Evolutionary conservation across 2,888 invertebrate species (phyloP), one percentile per base, ranked within the genome.

Genomic region (Drosophila subquinaria): DNA sequence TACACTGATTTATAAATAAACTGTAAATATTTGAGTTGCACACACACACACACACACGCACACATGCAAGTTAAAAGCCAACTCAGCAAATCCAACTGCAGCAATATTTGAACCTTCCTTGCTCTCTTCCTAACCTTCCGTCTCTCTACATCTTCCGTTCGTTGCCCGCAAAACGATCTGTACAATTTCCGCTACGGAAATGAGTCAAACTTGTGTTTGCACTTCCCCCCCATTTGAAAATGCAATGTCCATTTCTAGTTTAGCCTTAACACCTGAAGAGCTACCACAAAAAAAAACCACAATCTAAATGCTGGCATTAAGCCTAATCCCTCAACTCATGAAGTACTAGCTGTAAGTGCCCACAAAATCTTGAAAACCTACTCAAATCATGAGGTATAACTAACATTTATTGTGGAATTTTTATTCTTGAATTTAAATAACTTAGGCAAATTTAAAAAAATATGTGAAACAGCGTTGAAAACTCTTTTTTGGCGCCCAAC

Each of bases 1-100:
- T 89, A 85, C 89, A 85, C 82, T 87, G 84, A 85, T 85, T 85
- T 85, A 84, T 89, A 85, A 85, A 85, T 87, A 85, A 85, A 89
- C 74, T 89, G 89, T 84, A 84, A 84, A 85, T 87, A 87, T 89
- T 87, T 87, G 86, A 73, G 53, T 63, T 61, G 50, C 50, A 63
- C 61, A 52, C 43, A 51, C 27, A 38, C 27, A 47, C 45, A 48
- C 23, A 60, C 48, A 50, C 27, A 60, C 48, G 45, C 27, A 61
- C 56, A 64, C 53, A 53, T 30, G 30, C 30, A 50, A 20, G 57
- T 42, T 40, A 30, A 63, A 61, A 48, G 62, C 40, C 65, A 65
- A n/a, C 62, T 60, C 60, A 52, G 63, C 59, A 68, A 67, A 60
- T 61, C 15, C 57, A 60, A 55, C 48, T 50, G 51, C 56, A 55